Conservation (phyloP, 2,797 vertebrate species). For the Falco cherrug region DNA sequence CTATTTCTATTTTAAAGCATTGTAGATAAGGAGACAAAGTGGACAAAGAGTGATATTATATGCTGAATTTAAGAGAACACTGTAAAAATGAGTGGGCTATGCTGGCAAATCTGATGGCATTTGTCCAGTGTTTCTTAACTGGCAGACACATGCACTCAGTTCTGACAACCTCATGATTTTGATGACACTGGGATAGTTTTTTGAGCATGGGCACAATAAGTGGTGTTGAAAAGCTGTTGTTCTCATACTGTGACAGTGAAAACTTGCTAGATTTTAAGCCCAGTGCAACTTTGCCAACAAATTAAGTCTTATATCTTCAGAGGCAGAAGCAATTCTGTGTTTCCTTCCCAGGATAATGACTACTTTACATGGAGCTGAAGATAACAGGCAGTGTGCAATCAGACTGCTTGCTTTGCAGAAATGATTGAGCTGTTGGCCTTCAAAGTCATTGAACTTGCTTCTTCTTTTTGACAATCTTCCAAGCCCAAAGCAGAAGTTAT, state of each 20-base stretch:
- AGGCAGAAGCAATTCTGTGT: not conserved
- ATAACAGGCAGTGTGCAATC: not conserved
- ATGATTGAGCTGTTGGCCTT: not conserved
- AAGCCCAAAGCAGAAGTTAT: not conserved
- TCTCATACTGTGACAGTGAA: not conserved
- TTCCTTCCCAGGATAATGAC: not conserved
- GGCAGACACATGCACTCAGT: not conserved
- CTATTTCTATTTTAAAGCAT: slow-evolving; percentile 1
- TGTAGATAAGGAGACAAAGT: slow-evolving; percentile 15
- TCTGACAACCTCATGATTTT: slow-evolving; percentile 25
- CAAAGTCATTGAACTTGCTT: not conserved
- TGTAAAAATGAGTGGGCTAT: not conserved
- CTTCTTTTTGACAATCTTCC: not conserved
- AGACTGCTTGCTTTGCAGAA: not conserved
- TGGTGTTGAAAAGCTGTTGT: not conserved
- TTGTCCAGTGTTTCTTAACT: not conserved
- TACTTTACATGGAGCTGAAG: not conserved
- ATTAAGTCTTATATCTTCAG: not conserved
- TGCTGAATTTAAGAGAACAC: not conserved
- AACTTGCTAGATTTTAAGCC: slow-evolving; percentile 5
- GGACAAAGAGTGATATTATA: not conserved
- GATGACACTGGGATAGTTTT: not conserved
- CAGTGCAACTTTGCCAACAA: not conserved
- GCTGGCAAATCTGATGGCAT: not conserved
- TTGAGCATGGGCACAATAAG: not conserved